These are phyloP conservation scores for Drosophila quinaria DNA, from an alignment of 2,888 invertebrate species.

Conservation along the genomic window DNA sequence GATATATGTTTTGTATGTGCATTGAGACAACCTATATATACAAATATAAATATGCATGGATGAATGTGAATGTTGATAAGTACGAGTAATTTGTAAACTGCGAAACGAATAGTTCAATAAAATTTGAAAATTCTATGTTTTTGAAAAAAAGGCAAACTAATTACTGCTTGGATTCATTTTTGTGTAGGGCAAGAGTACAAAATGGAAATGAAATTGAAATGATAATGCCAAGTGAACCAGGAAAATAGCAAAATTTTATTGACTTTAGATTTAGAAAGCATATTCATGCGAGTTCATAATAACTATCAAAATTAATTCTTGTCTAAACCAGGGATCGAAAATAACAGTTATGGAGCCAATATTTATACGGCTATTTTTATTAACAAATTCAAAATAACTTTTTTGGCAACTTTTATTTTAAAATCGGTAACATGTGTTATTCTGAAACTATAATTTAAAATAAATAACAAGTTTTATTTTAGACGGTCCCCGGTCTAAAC, in stretches of 20 bases:
- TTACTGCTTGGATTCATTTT: constrained; percentile 23
- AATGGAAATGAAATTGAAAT: constrained; percentile 18
- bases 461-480: no score
- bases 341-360: no score
- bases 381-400: no score
- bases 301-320: constrained; percentile 28
- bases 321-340: constrained; percentile 10
- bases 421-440: no score
- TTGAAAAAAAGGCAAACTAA: constrained; percentile 16
- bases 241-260: constrained; percentile 22
- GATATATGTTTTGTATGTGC: constrained; percentile 66
- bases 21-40: constrained; percentile 23
- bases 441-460: background rate
- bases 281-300: background rate
- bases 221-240: constrained; percentile 41
- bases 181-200: constrained; percentile 47
- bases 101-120: constrained; percentile 40
- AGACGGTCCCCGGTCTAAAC: background rate
- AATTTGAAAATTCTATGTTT: constrained; percentile 16
- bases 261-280: constrained; percentile 20
- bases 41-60: constrained; percentile 23
- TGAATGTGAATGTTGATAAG: constrained; percentile 45
- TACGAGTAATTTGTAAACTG: constrained; percentile 41
- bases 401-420: no score
- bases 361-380: no score